Evolutionary conservation across 1,140 invertebrate species (phyloP), one percentile per base, ranked within the genome.

Genomic region (Phocides pigmalion): DNA sequence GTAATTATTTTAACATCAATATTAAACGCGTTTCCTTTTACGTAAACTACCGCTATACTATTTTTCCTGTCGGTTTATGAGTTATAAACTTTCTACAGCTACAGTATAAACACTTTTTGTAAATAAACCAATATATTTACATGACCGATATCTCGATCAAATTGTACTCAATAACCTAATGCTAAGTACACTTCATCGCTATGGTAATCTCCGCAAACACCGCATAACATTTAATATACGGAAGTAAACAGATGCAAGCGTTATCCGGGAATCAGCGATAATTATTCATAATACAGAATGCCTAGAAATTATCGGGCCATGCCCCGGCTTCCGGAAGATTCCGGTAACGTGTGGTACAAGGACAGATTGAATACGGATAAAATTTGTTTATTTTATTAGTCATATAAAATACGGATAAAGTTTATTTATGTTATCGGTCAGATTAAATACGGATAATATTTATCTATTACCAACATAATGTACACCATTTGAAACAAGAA

Each of bases 211-310:
- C 6, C 39, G 5, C 44, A 47, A 25, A 50, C 25, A 56, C 39
- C 22, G 20, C 53, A 56, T 56, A 56, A 44, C 51, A 56, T 56
- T 54, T 54, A 54, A 54, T 54, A 56, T 56, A 56, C 37, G 53
- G 20, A 56, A 20, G 53, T 14, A 56, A 56, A 56, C 53, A 56
- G 53, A 56, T 56, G 53, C 53, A 56, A 14, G 5, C 51, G 53
- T 56, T 56, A 56, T 56, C 54, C 54, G 54, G 35, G 32, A 61
- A 66, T 66, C 64, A 41, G 42, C 19, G 22, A 53, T 66, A 66
- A 66, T 66, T 62, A 66, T 62, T 61, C 35, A 53, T 62, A 62
- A 59, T 66, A 62, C 37, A 39, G 53, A 61, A 61, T 39, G 12
- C 49, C 64, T 66, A 53, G 47, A 53, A 66, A 66, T 66, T 66